Conservation (phyloP, 2,113 vertebrate genomes). For the Apistogramma diplotaenia region DNA sequence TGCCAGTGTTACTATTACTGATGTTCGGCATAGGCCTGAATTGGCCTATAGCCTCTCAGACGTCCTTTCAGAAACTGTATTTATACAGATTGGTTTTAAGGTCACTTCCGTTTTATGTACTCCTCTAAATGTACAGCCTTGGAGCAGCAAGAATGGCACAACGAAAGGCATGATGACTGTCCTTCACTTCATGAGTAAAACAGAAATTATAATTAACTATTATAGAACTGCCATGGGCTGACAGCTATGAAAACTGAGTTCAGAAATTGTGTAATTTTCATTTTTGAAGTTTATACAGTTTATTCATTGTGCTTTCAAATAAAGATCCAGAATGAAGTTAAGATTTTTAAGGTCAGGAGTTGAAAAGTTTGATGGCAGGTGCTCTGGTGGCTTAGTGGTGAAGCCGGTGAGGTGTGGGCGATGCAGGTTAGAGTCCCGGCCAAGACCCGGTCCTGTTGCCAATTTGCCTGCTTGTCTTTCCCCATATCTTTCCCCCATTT, state of each 20-base stretch:
- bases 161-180: fast-evolving
- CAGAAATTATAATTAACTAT: not conserved
- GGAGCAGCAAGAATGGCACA: not conserved
- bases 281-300: not conserved
- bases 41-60: not conserved
- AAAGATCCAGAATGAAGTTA: not conserved
- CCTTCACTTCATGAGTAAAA: not conserved
- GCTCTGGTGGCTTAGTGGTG: no score
- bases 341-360: no score
- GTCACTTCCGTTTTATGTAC: not conserved
- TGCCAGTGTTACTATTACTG: not conserved
- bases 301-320: not conserved
- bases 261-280: not conserved
- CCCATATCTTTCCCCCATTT: no score
- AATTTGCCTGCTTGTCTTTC: no score
- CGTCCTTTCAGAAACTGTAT: not conserved
- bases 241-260: not conserved
- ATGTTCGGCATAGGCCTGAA: not conserved
- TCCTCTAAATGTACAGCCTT: not conserved
- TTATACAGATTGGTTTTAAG: not conserved
- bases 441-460: no score
- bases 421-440: no score
- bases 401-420: no score
- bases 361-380: no score
- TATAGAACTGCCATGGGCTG: not conserved